These are phyloP conservation scores for Poecilia wingei DNA, from an alignment of 2,797 vertebrate species.

Conservation along the genomic window DNA sequence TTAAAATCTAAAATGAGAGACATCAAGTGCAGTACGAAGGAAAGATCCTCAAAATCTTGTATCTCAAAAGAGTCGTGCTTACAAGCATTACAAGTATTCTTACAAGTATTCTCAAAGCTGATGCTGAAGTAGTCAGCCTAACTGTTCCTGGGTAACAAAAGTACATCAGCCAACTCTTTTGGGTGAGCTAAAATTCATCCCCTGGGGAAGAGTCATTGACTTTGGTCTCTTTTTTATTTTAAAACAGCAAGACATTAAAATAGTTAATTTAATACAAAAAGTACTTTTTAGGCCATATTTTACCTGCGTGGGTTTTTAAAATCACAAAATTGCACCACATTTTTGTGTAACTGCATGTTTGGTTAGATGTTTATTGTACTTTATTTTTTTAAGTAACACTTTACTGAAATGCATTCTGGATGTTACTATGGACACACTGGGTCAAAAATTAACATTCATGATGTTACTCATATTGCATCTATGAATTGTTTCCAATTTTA, in stretches of 20 bases:
- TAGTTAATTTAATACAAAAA: background rate
- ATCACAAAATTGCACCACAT: background rate
- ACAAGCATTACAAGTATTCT: background rate
- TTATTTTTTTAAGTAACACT: background rate
- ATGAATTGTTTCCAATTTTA: slow-evolving; percentile 5
- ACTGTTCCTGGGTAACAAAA: background rate
- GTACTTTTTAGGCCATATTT: no score
- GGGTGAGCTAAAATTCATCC: background rate
- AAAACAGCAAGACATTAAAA: background rate
- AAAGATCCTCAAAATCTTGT: background rate
- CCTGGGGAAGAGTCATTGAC: background rate
- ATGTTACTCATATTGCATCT: slow-evolving; percentile 14
- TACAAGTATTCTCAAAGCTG: background rate
- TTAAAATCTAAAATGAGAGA: background rate
- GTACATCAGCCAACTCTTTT: background rate
- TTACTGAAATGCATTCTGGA: background rate
- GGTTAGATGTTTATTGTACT: background rate
- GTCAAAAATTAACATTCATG: background rate
- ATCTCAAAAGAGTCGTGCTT: background rate
- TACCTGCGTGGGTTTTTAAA: no score
- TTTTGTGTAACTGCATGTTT: background rate
- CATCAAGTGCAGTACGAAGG: background rate
- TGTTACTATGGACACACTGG: background rate
- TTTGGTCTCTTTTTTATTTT: background rate
- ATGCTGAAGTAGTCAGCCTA: background rate